Base-by-base conservation (phyloP, 2,888 invertebrate genomes). In the Aphidius colemani region DNA sequence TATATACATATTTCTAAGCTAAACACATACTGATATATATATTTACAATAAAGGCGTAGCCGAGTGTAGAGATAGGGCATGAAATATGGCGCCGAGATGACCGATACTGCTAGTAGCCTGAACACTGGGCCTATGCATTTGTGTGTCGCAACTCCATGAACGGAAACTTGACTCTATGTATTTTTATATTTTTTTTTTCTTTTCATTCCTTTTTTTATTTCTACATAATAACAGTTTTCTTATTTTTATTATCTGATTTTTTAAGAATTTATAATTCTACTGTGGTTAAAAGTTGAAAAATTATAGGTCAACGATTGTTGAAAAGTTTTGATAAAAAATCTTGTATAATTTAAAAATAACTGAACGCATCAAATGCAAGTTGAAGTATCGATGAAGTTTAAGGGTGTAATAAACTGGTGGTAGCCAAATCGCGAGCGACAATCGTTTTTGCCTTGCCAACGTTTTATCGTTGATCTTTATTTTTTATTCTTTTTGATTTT, bases 21-120 rank as follows among this genome's bases (percentile, higher is more conserved):
- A 30, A 30, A 30, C 30, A 30, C 30, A 30, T 30, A 30, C 5
- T 13, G 45, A 18, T 53, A 39, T 43, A 55, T 44, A 43, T 43
- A 13, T 66, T 61, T 66, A 67, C 70, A 67, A 70, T 74, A 75
- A 70, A 74, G 75, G 75, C 75, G 75, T 73, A 72, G 72, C 70
- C 74, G 69, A 69, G 72, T 71, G 74, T 74, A 73, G 65, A 75
- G 77, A 78, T 78, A 78, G 76, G 71, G 70, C 71, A 72, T 76
- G 77, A 78, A 78, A 77, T 78, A 78, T 77, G 72, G 75, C 73
- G 68, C 72, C 69, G 72, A 77, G 77, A 78, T 77, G 76, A 76
- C 71, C 74, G 76, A 77, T 77, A 77, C 71, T 74, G 67, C 73
- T 75, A 74, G 76, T 61, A 61, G 59, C 50, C 44, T 51, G 30